These are phyloP conservation scores for Cyaniris semiargus DNA, from an alignment of 2,888 invertebrate genomes.

Conservation along the genomic window DNA sequence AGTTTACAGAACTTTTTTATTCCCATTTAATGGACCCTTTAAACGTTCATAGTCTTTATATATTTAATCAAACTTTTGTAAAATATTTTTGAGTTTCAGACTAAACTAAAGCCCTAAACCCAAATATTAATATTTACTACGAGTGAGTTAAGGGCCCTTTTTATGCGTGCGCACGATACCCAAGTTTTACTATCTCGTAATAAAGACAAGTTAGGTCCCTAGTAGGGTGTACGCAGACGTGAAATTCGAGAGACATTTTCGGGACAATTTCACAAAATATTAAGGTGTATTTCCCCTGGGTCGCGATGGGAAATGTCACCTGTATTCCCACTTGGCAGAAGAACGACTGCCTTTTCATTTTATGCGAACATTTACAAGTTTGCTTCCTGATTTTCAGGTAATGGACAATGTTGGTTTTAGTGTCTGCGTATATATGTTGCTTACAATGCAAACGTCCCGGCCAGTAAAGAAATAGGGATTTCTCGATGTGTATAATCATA, in stretches of 20 bases:
- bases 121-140: constrained; percentile 16
- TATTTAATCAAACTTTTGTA: background rate
- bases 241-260: constrained; percentile 8
- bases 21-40: background rate
- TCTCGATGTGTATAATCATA: too few species aligned
- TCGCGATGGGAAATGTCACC: constrained; percentile 15
- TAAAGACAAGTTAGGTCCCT: constrained; percentile 7
- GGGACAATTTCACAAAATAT: constrained; percentile 22
- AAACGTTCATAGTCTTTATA: background rate
- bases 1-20: background rate
- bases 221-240: constrained; percentile 15
- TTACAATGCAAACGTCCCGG: background rate
- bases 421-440: background rate
- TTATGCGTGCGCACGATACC: background rate
- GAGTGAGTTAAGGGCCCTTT: background rate
- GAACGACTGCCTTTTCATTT: constrained; percentile 16
- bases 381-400: background rate
- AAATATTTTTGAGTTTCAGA: background rate
- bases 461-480: background rate
- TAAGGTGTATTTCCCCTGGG: constrained; percentile 29
- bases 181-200: constrained; percentile 18
- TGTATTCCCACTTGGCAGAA: background rate
- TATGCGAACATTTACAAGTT: constrained; percentile 20
- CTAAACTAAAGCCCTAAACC: background rate
- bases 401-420: background rate